Evolutionary conservation across 35 echinoderm and acorn worm species (phyloP).

Genomic region (Apostichopus parvimensis): DNA sequence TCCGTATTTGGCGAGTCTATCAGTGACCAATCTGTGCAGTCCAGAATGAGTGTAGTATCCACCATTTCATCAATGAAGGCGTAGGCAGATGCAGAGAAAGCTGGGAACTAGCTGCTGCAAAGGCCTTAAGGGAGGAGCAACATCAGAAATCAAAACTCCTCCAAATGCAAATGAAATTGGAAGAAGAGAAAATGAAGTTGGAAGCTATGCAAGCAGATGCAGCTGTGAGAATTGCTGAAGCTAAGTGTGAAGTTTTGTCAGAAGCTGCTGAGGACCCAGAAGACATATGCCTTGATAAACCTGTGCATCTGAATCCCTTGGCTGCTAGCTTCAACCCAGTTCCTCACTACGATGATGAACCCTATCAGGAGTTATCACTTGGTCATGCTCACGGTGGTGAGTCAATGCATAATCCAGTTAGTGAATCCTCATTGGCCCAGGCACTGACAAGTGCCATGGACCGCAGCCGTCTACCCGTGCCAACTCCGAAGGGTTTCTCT

Average conservation of each 20-base stretch:
- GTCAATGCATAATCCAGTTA: background rate
- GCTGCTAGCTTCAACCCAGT: conserved; percentile 10
- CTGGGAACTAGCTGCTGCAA: background rate
- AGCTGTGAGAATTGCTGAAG: conserved; percentile 30
- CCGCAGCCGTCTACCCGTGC: too few relatives aligned
- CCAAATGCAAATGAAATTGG: conserved; percentile 34
- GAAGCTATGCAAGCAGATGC: conserved; percentile 33
- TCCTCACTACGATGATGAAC: background rate
- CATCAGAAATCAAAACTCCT: conserved; percentile 32
- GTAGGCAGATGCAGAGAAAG: conserved; percentile 10
- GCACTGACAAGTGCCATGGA: background rate
- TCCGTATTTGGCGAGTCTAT: too few relatives aligned
- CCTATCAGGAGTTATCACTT: background rate
- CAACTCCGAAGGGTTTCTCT: too few relatives aligned
- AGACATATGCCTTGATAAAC: background rate
- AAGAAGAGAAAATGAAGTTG: conserved; percentile 54
- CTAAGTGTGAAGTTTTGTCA: conserved; percentile 23
- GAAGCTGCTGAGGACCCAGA: background rate
- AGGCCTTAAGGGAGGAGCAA: conserved; percentile 28
- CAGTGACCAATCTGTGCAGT: background rate
- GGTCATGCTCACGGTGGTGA: background rate
- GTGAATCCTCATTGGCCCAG: background rate
- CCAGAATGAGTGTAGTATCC: background rate
- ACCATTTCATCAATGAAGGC: background rate
- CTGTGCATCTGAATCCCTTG: background rate